A percentile compares a stretch with the other conserved stretches of the same genome.
These are phyloP conservation scores for Zapornia atra DNA, from an alignment of 2,113 vertebrate species.

Conservation along the genomic window DNA sequence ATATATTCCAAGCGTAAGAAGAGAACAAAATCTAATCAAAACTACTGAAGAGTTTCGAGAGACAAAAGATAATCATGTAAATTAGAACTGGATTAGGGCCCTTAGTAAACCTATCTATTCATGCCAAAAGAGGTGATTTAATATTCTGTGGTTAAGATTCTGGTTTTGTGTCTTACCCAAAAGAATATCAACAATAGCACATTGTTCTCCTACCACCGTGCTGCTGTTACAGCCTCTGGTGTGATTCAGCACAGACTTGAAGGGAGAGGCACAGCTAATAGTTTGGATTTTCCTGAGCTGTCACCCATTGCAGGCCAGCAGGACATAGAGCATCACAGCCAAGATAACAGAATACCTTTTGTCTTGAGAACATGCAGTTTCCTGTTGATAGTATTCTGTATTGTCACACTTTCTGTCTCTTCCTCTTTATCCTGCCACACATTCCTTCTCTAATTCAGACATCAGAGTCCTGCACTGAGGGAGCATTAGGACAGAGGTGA, in stretches of 20 bases:
- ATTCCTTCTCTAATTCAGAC: neutral
- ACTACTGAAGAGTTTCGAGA: constrained; percentile 42
- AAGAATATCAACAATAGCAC: constrained; percentile 42
- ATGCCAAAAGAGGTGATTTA: constrained; percentile 58
- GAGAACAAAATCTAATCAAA: constrained; percentile 22
- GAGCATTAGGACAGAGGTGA: neutral
- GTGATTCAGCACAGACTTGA: neutral
- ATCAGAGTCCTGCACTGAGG: neutral
- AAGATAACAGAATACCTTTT: constrained; percentile 29
- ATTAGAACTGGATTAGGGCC: constrained; percentile 50
- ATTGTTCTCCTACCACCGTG: constrained; percentile 11
- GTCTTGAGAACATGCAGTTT: constrained; percentile 1
- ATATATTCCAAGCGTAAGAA: constrained; percentile 14
- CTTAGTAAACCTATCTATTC: constrained; percentile 52
- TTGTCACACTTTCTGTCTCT: neutral
- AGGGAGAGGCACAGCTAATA: neutral
- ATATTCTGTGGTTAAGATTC: constrained; percentile 49
- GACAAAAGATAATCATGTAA: constrained; percentile 54
- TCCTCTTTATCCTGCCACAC: neutral
- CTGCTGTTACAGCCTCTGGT: constrained; percentile 6
- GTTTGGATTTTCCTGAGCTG: constrained; percentile 9
- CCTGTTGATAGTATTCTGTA: constrained; percentile 12
- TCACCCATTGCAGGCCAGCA: neutral
- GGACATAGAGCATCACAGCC: neutral
- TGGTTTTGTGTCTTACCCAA: constrained; percentile 37